A percentile compares a stretch with the other conserved stretches of the same genome.
These are phyloP conservation scores for Luscinia luscinia DNA, from an alignment of 2,797 vertebrate species.

Conservation along the genomic window DNA sequence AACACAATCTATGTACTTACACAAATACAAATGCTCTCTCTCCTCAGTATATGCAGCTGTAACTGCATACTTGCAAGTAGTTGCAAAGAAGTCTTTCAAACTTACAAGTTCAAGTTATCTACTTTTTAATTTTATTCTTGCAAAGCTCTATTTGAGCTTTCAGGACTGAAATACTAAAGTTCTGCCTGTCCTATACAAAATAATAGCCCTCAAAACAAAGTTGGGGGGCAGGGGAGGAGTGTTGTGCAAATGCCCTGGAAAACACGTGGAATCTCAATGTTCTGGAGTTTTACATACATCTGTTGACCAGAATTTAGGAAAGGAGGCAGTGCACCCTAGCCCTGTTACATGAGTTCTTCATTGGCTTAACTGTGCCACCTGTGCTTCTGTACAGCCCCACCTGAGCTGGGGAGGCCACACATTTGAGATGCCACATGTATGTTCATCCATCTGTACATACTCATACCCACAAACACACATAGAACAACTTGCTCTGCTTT, in stretches of 20 bases:
- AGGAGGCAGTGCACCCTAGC: background rate
- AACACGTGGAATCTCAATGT: background rate
- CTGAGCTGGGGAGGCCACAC: background rate
- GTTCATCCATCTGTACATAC: background rate
- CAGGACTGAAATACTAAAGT: background rate
- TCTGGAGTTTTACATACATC: background rate
- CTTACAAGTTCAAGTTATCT: background rate
- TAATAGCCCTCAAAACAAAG: background rate
- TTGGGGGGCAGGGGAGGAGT: rapidly evolving
- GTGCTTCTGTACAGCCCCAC: rapidly evolving
- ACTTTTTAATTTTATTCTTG: background rate
- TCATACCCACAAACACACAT: background rate
- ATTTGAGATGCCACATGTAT: rapidly evolving
- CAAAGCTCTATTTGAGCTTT: background rate
- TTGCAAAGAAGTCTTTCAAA: background rate
- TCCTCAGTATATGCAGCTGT: background rate
- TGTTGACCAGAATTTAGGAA: background rate
- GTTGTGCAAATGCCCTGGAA: background rate
- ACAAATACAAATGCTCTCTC: background rate
- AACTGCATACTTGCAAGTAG: background rate
- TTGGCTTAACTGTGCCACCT: background rate
- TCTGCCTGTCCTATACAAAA: background rate
- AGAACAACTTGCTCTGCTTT: background rate
- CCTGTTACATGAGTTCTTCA: background rate
- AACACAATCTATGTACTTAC: too few relatives aligned